Percentiles rank a stretch among this genome's conserved stretches.
These are phyloP conservation scores for Philonicus albiceps DNA, from an alignment of 2,888 invertebrate species.

Conservation along the genomic window DNA sequence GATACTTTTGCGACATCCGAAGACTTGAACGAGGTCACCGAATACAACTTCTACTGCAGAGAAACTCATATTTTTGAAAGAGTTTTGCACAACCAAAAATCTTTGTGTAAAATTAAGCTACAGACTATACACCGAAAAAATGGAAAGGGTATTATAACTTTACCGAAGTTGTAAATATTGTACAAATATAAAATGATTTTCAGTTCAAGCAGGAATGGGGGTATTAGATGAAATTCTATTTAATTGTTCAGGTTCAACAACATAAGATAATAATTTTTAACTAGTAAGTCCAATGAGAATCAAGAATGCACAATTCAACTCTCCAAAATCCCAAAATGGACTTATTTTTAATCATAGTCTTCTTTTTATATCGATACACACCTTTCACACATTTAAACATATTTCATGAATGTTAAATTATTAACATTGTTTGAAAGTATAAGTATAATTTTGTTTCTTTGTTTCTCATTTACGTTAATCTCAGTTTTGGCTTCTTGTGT, in stretches of 20 bases:
- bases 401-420: background rate
- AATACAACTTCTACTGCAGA: background rate
- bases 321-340: background rate
- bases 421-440: background rate
- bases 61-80: background rate
- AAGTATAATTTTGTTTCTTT: background rate
- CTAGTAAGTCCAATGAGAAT: too few relatives aligned
- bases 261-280: background rate
- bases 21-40: background rate
- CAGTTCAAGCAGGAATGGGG: background rate
- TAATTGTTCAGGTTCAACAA: background rate
- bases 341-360: background rate
- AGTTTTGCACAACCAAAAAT: background rate
- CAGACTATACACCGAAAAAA: background rate
- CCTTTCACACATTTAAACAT: too few relatives aligned
- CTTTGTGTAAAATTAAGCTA: background rate
- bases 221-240: background rate
- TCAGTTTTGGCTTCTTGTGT: background rate
- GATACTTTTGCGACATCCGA: background rate
- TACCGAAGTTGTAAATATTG: too few relatives aligned
- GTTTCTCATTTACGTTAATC: background rate
- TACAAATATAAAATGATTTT: background rate
- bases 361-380: too few relatives aligned
- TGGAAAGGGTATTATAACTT: background rate
- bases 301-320: background rate